Percentiles rank a stretch among this genome's conserved stretches.
Conservation (phyloP, 2,888 invertebrate species). For the Oligia latruncula region DNA sequence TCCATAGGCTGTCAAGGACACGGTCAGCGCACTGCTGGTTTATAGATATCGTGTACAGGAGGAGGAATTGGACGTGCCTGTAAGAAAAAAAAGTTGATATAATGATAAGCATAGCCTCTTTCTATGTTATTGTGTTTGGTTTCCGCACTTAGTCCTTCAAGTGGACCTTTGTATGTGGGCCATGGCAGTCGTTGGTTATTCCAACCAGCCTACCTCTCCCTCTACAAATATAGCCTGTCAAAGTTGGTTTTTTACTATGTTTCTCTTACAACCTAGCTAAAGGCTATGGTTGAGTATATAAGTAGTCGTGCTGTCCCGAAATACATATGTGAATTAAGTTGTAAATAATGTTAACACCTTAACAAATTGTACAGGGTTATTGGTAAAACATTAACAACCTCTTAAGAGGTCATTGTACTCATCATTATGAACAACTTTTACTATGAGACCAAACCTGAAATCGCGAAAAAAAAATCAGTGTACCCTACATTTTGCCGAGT, state of each 20-base stretch:
- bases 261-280: not conserved
- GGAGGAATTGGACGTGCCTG: slow-evolving; percentile 88
- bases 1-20: slow-evolving; percentile 82
- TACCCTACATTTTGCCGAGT: too few species aligned
- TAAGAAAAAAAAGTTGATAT: not conserved
- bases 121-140: too few species aligned
- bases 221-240: not conserved
- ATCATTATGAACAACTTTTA: too few species aligned
- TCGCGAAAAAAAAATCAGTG: too few species aligned
- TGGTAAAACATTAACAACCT: too few species aligned
- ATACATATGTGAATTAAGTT: not conserved
- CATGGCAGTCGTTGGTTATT: too few species aligned
- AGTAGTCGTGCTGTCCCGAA: not conserved
- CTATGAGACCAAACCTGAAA: too few species aligned
- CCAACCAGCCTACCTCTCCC: too few species aligned
- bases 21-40: slow-evolving; percentile 85
- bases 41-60: slow-evolving; percentile 87
- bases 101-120: too few species aligned
- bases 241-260: not conserved
- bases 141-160: too few species aligned
- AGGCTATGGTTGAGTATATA: not conserved
- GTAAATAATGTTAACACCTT: not conserved
- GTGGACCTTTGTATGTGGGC: too few species aligned
- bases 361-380: not conserved
- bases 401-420: too few species aligned